Percentiles rank a stretch among this genome's conserved stretches.
These are phyloP conservation scores for Andrena hattorfiana DNA, from an alignment of 2,888 invertebrate species.

Conservation along the genomic window DNA sequence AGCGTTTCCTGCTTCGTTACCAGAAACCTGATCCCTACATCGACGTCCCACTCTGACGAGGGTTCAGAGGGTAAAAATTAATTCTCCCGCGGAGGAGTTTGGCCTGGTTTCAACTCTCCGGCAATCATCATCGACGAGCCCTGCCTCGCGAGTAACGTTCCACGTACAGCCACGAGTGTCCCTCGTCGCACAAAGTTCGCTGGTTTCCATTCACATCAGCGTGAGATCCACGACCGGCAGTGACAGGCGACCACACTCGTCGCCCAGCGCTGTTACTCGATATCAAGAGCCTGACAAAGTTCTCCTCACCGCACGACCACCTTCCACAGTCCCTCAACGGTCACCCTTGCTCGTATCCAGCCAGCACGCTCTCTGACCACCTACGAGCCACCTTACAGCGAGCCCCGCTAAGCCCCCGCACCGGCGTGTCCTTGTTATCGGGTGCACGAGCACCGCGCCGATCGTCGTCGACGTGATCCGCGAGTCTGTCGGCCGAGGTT, in stretches of 20 bases:
- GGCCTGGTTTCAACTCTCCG: background rate
- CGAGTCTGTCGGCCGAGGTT: slow-evolving; percentile 28
- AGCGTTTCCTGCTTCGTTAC: background rate
- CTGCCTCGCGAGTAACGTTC: background rate
- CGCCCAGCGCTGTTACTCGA: background rate
- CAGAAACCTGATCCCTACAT: background rate
- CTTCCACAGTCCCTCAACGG: too few relatives aligned
- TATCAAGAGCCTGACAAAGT: background rate
- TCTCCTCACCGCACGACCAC: too few relatives aligned
- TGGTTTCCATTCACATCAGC: background rate
- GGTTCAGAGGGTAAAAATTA: slow-evolving; percentile 6
- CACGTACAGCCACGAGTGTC: background rate
- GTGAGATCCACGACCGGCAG: background rate
- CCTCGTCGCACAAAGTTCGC: background rate
- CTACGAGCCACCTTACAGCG: too few relatives aligned
- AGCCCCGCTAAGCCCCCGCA: background rate
- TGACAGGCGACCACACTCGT: background rate
- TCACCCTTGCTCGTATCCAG: background rate
- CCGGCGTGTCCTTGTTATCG: background rate
- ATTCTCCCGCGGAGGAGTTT: background rate
- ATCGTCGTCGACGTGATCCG: background rate
- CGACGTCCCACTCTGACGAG: background rate
- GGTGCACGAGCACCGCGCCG: background rate
- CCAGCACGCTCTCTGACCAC: background rate
- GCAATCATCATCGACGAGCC: too few relatives aligned